Evolutionary conservation across 2,113 vertebrate genomes (phyloP), one percentile per base, ranked within the genome.

Genomic region (Myiozetetes cayanensis): DNA sequence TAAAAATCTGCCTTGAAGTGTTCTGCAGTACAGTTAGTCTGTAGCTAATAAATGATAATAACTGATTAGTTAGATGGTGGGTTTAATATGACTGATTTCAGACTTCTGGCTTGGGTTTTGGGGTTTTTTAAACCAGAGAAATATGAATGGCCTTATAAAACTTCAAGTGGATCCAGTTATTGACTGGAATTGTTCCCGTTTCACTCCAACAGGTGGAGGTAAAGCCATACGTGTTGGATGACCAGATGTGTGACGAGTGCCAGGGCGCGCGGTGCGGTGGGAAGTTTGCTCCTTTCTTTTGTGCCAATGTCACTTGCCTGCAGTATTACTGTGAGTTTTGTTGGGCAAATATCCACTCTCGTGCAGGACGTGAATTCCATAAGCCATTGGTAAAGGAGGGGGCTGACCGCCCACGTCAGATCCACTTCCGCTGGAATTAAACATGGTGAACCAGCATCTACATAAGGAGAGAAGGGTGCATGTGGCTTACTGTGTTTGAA

Each of bases 281-380:
- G 25, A 99, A 99, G 94, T 99, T 99, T 49, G 99, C 99, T 76
- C 99, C 99, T 78, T 99, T 99, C 95, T 99, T 99, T 94, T 99
- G 99, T 98, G 99, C 99, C 97, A 99, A 99, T 88, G 99, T 99
- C 98, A 99, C 99, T 98, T 99, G 99, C 97, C 99, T 99, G 98
- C 99, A 99, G 98, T 99, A 99, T 98, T 99, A 99, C 98, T 99
- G 99, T 95, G 99, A 99, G 97, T 99, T 99, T 97, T 99, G 99
- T 98, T 99, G 99, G 99, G 99, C 99, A 94, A 99, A 99, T 94
- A 99, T 99, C 98, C 99, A 99, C 98, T 99, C 99, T 70, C 99
- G 99, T 46, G 99, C 99, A 56, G 99, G 99, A 49, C 98, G 99
- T 65, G 99, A 99, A 98, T 99, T 99, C 97, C 99, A 99, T 97